Base-by-base conservation (phyloP, 2,888 invertebrate species). In the Lordiphosa fenestrarum region DNA sequence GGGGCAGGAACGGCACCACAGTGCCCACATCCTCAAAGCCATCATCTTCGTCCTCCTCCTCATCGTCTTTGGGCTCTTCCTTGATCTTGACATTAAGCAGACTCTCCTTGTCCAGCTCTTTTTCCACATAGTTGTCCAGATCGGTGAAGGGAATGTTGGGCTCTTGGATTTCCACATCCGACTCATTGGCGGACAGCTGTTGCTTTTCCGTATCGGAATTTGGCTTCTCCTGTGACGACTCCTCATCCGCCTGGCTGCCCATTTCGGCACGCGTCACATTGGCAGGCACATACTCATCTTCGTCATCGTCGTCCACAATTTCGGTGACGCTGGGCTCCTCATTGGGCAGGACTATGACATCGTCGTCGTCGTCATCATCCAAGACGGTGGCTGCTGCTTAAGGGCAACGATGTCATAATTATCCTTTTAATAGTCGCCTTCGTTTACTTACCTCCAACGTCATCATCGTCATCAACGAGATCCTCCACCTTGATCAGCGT, bases 61-160 rank as follows among this genome's bases (percentile, higher is more conserved):
- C 88, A 90, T 93, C 92, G 71, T 94, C 94, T 12, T 93, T 78
- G 0, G 94, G 94, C 85, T 95, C 95, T 84, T 93, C 92, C 82
- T 95, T 95, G 70, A 94, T 92, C 88, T 92, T 93, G 19, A 94
- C 88, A 47, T 87, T 89, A 12, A 87, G 81, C 73, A 91, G 89
- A 4, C 86, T 81, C 3, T 69, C 58, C 21, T 81, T 77, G 51
- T 83, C 83, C 12, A 80, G 62, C 48, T 87, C 85, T 50, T 87
- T 87, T 44, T 90, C 90, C 25, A 86, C 85, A 54, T 89, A 88
- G 3, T 86, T 88, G 59, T 90, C 90, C 48, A 89, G 69, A 69
- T 89, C 89, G 47, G 89, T 89, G 49, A 90, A 89, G 10, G 90
- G 89, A 76, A 90, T 90, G 68, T 88, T 74, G n/a, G 90, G 90